Conservation (phyloP, 1,140 invertebrate genomes). For the Drosophila parabipectinata region DNA sequence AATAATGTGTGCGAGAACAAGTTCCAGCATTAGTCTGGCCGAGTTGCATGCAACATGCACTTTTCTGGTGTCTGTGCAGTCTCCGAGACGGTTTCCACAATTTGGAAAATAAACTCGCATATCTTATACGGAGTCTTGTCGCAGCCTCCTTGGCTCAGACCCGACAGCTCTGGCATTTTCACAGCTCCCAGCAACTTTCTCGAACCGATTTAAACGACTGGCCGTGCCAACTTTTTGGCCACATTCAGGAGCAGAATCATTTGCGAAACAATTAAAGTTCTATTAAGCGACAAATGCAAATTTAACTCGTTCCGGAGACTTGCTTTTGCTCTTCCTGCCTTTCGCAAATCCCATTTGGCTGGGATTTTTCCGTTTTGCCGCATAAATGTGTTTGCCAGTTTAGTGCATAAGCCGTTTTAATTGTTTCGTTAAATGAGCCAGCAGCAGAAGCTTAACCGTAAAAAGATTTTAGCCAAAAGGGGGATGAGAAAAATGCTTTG, state of each 20-base stretch:
- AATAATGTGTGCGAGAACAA: conserved; percentile 57
- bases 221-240: not conserved
- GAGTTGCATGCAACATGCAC: conserved; percentile 40
- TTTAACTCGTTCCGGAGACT: conserved; percentile 33
- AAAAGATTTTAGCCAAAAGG: conserved; percentile 15
- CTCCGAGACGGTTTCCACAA: conserved; percentile 27
- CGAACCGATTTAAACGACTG: conserved; percentile 46
- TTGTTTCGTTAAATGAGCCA: conserved; percentile 78
- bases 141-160: conserved; percentile 1
- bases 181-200: not conserved
- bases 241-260: conserved; percentile 31
- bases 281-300: conserved; percentile 80
- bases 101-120: conserved; percentile 69
- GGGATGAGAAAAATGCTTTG: conserved; percentile 35
- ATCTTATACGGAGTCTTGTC: conserved; percentile 30
- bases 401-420: conserved; percentile 76
- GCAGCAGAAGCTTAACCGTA: conserved; percentile 37
- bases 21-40: conserved; percentile 47
- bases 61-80: conserved; percentile 21
- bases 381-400: conserved; percentile 62
- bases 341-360: conserved; percentile 27
- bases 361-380: conserved; percentile 48
- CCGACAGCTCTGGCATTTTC: conserved; percentile 2
- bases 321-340: conserved; percentile 12
- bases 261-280: conserved; percentile 77